Percentiles rank a stretch among this genome's conserved stretches.
Conservation (phyloP, 2,888 invertebrate genomes). For the Polydesmus complanatus region DNA sequence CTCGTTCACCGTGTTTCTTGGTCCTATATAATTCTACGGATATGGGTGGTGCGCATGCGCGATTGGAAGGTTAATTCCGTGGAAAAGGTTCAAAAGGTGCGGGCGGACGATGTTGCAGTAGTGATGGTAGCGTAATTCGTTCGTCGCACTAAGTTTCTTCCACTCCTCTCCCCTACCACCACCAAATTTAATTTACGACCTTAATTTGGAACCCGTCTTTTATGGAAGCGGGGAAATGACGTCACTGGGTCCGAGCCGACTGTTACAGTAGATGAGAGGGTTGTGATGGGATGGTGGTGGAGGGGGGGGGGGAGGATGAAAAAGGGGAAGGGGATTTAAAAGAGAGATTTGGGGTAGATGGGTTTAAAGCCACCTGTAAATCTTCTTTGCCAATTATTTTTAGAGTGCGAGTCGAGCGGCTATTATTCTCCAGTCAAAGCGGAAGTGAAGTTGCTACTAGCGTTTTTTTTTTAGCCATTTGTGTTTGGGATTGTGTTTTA, state of each 20-base stretch:
- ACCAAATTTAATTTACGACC: background rate
- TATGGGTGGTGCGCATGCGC: no score
- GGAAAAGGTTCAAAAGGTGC: background rate
- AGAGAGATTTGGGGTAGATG: background rate
- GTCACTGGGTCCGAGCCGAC: no score
- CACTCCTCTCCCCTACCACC: background rate
- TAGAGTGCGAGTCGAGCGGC: background rate
- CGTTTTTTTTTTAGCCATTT: no score
- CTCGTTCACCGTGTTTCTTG: no score
- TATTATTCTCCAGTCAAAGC: no score
- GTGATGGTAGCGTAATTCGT: background rate
- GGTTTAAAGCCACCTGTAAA: background rate
- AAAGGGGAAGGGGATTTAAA: background rate
- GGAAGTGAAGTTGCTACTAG: no score
- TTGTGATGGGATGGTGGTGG: background rate
- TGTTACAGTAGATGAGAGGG: no score
- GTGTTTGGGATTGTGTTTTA: no score
- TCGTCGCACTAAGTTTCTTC: background rate
- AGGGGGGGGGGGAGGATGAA: background rate
- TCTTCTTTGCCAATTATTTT: background rate
- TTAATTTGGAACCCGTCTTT: background rate
- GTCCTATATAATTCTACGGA: no score
- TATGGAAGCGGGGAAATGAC: background rate
- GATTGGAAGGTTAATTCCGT: no score
- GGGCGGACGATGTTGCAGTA: background rate